Base-by-base conservation (phyloP, 2,888 invertebrate species). In the Trissonchulus sp. region DNA sequence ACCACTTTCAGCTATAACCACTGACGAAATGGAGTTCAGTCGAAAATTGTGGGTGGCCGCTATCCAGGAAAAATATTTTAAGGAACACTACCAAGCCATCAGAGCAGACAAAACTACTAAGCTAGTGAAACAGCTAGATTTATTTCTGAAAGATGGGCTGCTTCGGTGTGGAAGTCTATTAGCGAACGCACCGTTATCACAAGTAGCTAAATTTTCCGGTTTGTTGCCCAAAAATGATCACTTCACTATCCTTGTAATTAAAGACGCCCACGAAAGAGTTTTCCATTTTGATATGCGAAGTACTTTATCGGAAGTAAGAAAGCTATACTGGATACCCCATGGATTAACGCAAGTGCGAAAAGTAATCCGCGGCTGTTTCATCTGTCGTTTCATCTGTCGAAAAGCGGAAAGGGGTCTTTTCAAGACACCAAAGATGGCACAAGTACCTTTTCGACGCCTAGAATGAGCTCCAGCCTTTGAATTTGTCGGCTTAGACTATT, bases 401-500 rank as follows among this genome's bases (percentile, higher is more conserved):
- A 18, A n/a, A 18, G 60, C 60, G n/a, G 60, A 60, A 60, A n/a
- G n/a, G n/a, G 60, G 60, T 18, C n/a, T n/a, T n/a, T 60, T 60
- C 60, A 60, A 60, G 60, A 18, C 60, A 18, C 60, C 60, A 60
- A 18, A 18, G n/a, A 60, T 60, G 60, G 60, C 60, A 18, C 60
- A 18, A 60, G 18, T 60, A n/a, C 60, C 18, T n/a, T 18, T 18
- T 18, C 18, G n/a, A 60, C 60, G 18, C 18, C 18, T 60, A 18
- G 18, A 60, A 60, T n/a, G 60, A 18, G n/a, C 18, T 60, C 60
- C 60, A 18, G 60, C 74, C 15, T 74, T 74, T 30, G 8, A 73
- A 31, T 37, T 82, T 1, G 77, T 77, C 0, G 85, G 84, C 2
- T 77, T 85, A 0, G 84, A 85, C 77, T 80, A 85, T 48, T 80